A percentile compares a stretch with the other conserved stretches of the same genome.
Evolutionary conservation across 2,113 vertebrate genomes (phyloP).

Genomic region (Telmatochromis sp.): DNA sequence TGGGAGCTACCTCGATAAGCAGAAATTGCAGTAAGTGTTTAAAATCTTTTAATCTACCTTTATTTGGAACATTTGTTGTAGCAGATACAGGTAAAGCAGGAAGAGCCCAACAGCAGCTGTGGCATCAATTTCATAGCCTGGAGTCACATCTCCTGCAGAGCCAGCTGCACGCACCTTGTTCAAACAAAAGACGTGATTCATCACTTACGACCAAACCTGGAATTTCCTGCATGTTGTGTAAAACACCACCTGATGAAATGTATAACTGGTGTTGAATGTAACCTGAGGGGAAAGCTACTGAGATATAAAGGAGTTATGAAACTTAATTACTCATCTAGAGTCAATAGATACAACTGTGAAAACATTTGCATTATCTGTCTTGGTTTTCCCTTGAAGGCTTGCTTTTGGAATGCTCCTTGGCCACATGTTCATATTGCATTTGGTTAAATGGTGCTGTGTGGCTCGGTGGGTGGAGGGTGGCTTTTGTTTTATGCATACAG

Average conservation of each 20-base stretch:
- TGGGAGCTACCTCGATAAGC: neutral
- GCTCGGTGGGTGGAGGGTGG: neutral
- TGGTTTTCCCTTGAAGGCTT: neutral
- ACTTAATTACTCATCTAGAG: neutral
- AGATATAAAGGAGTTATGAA: neutral
- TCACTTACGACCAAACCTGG: neutral
- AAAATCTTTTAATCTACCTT: neutral
- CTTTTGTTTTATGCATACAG: neutral
- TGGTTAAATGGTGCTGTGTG: neutral
- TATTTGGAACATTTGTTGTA: neutral
- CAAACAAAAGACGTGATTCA: neutral
- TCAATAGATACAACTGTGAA: neutral
- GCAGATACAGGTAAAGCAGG: neutral
- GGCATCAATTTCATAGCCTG: neutral
- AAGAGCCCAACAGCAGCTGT: neutral
- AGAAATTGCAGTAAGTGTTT: neutral
- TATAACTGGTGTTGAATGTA: neutral
- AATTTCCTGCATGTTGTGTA: neutral
- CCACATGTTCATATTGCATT: constrained; percentile 18
- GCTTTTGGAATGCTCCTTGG: neutral
- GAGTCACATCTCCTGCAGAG: neutral
- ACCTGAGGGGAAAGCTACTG: neutral
- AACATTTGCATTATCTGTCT: neutral
- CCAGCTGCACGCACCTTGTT: neutral
- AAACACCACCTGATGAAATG: neutral